These are phyloP conservation scores for Harlomillsia oculata DNA, from an alignment of 1,140 invertebrate genomes.

Conservation along the genomic window DNA sequence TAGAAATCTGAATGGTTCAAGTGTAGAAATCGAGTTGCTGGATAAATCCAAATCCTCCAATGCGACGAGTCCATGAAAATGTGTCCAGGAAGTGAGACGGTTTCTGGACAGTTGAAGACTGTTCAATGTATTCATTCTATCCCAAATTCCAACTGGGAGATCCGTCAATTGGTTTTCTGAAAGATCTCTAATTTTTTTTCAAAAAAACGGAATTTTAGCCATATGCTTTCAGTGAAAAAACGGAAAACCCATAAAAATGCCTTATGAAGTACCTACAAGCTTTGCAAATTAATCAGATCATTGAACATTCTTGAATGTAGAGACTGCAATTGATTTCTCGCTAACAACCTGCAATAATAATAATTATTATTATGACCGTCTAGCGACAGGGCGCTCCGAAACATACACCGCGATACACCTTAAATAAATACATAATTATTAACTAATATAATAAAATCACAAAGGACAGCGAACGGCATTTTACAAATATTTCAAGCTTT, in stretches of 20 bases:
- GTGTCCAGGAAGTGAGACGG: conserved; percentile 40
- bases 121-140: conserved; percentile 39
- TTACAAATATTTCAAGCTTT: conserved; percentile 37
- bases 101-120: conserved; percentile 46
- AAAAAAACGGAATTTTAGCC: neutral
- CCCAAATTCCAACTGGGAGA: conserved; percentile 46
- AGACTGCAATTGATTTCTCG: neutral
- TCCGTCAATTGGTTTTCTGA: conserved; percentile 58
- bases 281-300: no score
- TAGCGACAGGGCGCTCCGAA: no score
- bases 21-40: conserved; percentile 39
- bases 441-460: conserved; percentile 1
- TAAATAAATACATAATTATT: neutral
- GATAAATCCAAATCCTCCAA: conserved; percentile 48
- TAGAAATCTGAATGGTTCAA: conserved; percentile 11
- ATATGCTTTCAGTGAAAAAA: neutral
- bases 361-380: neutral
- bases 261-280: conserved; percentile 34
- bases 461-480: neutral
- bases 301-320: neutral
- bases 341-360: conserved; percentile 3
- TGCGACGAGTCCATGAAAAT: conserved; percentile 41
- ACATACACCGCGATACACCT: no score
- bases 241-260: conserved; percentile 29
- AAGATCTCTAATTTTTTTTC: conserved; percentile 47